A percentile compares a stretch with the other conserved stretches of the same genome.
Conservation (phyloP, 1,140 invertebrate genomes). For the Grapholita molesta region DNA sequence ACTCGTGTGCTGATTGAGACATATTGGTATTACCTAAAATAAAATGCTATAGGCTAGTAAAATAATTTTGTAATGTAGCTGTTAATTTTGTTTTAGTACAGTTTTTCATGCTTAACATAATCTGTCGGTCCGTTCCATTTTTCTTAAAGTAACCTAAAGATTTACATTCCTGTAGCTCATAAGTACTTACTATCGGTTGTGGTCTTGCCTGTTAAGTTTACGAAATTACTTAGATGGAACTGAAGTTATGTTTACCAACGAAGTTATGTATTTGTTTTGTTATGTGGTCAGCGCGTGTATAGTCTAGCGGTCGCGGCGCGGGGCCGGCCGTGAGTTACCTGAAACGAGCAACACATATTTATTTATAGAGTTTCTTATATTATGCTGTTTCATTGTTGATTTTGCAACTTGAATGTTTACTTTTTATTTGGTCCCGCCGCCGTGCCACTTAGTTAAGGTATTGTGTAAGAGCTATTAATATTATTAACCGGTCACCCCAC, state of each 20-base stretch:
- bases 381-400: constrained; percentile 67
- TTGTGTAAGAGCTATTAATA: constrained; percentile 67
- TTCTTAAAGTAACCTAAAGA: constrained; percentile 45
- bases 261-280: constrained; percentile 73
- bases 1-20: not conserved
- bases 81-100: constrained; percentile 31
- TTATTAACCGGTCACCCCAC: constrained; percentile 74
- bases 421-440: constrained; percentile 54
- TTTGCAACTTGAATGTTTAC: constrained; percentile 52
- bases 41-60: constrained; percentile 12
- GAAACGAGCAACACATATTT: constrained; percentile 68
- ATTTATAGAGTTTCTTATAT: constrained; percentile 73
- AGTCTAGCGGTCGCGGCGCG: constrained; percentile 46
- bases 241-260: constrained; percentile 78
- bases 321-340: constrained; percentile 70
- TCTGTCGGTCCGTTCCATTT: constrained; percentile 43
- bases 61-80: constrained; percentile 26
- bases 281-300: constrained; percentile 52
- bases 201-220: constrained; percentile 79
- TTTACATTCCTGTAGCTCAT: constrained; percentile 76
- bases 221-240: constrained; percentile 71
- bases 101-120: constrained; percentile 30
- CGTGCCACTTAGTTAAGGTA: constrained; percentile 59
- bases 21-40: not conserved
- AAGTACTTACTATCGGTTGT: constrained; percentile 80